phyloP scores from a whole-genome alignment of 37 sponge, comb jelly and placozoan species.

The Eunapius fragilis region DNA sequence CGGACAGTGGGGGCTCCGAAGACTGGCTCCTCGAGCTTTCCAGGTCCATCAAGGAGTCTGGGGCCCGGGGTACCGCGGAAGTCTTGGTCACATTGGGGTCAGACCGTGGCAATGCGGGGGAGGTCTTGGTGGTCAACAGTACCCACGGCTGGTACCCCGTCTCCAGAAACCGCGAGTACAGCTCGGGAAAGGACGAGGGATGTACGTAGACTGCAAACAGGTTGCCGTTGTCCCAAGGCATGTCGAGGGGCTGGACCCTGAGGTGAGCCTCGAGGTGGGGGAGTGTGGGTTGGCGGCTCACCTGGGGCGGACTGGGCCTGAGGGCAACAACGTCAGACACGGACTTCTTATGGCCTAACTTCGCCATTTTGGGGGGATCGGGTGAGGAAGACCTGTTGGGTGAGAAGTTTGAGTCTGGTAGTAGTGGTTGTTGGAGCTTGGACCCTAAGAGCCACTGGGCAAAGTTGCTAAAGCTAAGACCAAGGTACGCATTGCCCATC shows the following conservation, averaged over 20 bases:
- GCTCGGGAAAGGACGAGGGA: constrained; percentile 62
- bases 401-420: not conserved
- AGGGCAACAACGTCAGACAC: not conserved
- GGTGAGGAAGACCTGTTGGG: not conserved
- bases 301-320: not conserved
- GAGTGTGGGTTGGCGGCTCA: constrained; percentile 9
- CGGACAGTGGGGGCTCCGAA: not conserved
- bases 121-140: not conserved
- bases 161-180: constrained; percentile 17
- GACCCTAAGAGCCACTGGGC: not conserved
- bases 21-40: not conserved
- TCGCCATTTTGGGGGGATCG: not conserved
- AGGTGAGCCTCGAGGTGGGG: constrained; percentile 34
- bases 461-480: not conserved
- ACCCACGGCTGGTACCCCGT: not conserved
- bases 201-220: constrained; percentile 62
- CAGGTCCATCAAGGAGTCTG: not conserved
- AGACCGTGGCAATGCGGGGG: not conserved
- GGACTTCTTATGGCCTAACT: not conserved
- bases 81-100: constrained; percentile 6
- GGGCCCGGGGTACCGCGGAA: not conserved
- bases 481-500: too few relatives aligned
- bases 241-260: constrained; percentile 71
- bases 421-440: too few relatives aligned
- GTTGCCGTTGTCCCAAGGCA: too few relatives aligned